These are phyloP conservation scores for Xestia ashworthii DNA, from an alignment of 2,888 invertebrate genomes.

Conservation along the genomic window DNA sequence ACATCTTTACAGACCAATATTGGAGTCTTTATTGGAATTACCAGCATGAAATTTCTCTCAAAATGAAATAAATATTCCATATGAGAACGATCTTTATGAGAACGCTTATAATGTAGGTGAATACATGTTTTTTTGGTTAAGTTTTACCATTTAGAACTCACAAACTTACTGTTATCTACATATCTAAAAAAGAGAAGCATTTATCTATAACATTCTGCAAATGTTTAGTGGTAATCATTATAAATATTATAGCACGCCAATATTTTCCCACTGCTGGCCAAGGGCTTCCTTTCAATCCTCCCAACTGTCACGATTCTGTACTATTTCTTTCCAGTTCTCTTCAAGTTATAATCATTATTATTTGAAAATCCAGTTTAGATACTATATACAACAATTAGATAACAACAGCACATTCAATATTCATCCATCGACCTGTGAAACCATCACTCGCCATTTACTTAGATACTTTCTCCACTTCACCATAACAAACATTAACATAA, in stretches of 20 bases:
- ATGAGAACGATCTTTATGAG: neutral
- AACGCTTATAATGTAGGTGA: neutral
- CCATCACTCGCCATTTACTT: constrained; percentile 21
- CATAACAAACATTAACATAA: constrained; percentile 17
- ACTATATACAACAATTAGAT: neutral
- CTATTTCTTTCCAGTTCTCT: too few relatives aligned
- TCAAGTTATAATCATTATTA: neutral
- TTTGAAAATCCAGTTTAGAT: neutral
- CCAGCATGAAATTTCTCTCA: constrained; percentile 12
- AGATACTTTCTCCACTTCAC: neutral
- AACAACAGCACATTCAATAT: constrained; percentile 11
- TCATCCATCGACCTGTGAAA: neutral
- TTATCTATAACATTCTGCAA: neutral
- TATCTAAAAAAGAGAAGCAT: neutral
- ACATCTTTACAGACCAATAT: constrained; percentile 46
- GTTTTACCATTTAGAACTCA: neutral
- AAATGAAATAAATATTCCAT: constrained; percentile 35
- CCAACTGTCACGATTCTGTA: too few relatives aligned
- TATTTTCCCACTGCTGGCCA: too few relatives aligned
- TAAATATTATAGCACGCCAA: neutral
- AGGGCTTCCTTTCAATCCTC: too few relatives aligned
- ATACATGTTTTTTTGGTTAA: neutral
- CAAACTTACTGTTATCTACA: neutral
- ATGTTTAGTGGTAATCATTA: neutral
- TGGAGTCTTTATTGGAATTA: constrained; percentile 43